phyloP scores from a whole-genome alignment of 30 jellyfish, hydroid and myxozoan genomes.

The Cassiopea xamachana region DNA sequence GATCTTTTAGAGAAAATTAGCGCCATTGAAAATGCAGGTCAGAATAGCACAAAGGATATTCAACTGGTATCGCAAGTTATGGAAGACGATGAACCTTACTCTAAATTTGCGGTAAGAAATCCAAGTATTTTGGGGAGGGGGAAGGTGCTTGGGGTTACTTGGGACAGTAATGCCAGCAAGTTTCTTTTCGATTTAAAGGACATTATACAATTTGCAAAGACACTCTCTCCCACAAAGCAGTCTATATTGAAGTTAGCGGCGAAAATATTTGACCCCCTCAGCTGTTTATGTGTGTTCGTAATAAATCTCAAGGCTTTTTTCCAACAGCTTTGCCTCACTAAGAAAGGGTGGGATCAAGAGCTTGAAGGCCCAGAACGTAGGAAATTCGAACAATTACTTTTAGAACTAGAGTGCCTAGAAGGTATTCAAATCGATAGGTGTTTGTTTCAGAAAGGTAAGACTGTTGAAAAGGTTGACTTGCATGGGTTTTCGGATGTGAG shows the following conservation, averaged over 20 bases:
- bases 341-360: conserved; percentile 29
- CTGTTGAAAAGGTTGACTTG: conserved; percentile 12
- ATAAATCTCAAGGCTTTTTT: background rate
- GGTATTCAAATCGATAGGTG: conserved; percentile 7
- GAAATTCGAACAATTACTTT: background rate
- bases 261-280: conserved; percentile 43
- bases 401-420: background rate
- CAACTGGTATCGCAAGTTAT: background rate
- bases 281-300: conserved; percentile 19
- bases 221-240: conserved; percentile 39
- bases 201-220: conserved; percentile 15
- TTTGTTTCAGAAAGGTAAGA: background rate
- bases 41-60: background rate
- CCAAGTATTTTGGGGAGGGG: background rate
- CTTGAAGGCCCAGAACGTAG: background rate
- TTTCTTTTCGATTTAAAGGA: conserved; percentile 1
- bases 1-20: conserved; percentile 21
- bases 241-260: conserved; percentile 45
- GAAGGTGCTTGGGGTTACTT: conserved; percentile 36
- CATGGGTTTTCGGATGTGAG: conserved; percentile 70
- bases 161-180: conserved; percentile 20
- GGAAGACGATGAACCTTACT: conserved; percentile 42
- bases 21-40: background rate
- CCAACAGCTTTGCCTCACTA: background rate
- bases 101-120: conserved; percentile 15